A percentile compares a stretch with the other conserved stretches of the same genome.
Conservation (phyloP, 2,888 invertebrate genomes). For the Galerucella calmariensis region DNA sequence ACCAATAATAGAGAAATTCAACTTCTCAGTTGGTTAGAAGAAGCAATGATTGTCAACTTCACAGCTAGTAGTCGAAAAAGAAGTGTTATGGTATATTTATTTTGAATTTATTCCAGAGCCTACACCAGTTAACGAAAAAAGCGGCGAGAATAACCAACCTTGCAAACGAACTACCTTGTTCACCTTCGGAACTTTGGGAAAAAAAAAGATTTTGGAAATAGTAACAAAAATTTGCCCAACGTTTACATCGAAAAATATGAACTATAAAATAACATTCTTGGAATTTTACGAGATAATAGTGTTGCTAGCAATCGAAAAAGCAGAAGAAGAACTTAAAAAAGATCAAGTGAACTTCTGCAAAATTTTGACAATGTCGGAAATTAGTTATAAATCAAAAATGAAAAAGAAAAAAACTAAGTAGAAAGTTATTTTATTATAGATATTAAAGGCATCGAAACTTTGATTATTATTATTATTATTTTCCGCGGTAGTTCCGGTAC, state of each 20-base stretch:
- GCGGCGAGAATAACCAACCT: conserved; percentile 7
- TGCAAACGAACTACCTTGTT: conserved; percentile 49
- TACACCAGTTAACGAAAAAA: background rate
- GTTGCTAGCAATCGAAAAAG: conserved; percentile 58
- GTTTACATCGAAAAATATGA: conserved; percentile 63
- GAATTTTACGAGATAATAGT: conserved; percentile 73
- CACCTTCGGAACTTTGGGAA: conserved; percentile 57
- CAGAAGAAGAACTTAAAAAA: conserved; percentile 32
- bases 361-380: background rate
- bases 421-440: background rate
- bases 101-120: conserved; percentile 7
- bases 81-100: too few species aligned
- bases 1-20: too few species aligned
- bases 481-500: too few species aligned
- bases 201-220: conserved; percentile 55
- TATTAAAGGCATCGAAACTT: too few species aligned
- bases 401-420: background rate
- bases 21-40: too few species aligned
- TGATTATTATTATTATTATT: too few species aligned
- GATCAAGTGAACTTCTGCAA: background rate
- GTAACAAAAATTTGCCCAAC: conserved; percentile 66
- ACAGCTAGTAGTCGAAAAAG: too few species aligned
- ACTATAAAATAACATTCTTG: conserved; percentile 69
- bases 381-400: background rate
- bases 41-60: too few species aligned